Conservation (phyloP, 2,113 vertebrate species). For the Mobula hypostoma region DNA sequence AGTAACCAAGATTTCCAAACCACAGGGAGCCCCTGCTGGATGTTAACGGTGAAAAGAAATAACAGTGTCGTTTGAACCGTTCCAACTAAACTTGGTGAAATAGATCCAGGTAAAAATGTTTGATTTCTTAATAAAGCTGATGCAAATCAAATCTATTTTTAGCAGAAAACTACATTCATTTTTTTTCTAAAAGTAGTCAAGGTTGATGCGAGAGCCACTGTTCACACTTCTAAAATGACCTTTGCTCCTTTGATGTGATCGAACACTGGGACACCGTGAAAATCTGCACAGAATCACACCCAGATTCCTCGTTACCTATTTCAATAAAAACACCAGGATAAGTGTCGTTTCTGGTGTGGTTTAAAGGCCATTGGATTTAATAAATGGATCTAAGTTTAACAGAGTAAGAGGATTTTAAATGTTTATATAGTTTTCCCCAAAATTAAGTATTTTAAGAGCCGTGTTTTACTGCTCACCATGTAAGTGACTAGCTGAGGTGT, state of each 20-base stretch:
- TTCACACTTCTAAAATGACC: background rate
- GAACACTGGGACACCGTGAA: background rate
- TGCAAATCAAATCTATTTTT: background rate
- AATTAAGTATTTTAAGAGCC: background rate
- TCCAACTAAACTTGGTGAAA: background rate
- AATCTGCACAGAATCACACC: slow-evolving; percentile 9
- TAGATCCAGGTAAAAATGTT: slow-evolving; percentile 1
- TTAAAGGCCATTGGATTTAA: background rate
- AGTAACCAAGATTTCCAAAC: background rate
- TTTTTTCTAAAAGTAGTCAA: background rate
- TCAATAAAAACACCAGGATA: background rate
- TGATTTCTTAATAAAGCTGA: background rate
- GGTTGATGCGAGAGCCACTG: background rate
- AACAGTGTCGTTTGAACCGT: background rate
- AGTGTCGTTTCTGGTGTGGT: background rate
- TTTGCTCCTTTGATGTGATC: slow-evolving; percentile 14
- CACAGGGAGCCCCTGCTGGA: background rate
- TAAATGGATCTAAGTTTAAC: background rate
- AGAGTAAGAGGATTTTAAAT: background rate
- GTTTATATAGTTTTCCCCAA: background rate
- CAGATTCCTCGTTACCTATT: no score
- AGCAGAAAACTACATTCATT: background rate
- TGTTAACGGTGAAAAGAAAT: background rate
- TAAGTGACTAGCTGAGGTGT: background rate
- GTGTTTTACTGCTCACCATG: background rate